Conservation (phyloP, 1,140 invertebrate genomes). For the Pseudoatta argentina region DNA sequence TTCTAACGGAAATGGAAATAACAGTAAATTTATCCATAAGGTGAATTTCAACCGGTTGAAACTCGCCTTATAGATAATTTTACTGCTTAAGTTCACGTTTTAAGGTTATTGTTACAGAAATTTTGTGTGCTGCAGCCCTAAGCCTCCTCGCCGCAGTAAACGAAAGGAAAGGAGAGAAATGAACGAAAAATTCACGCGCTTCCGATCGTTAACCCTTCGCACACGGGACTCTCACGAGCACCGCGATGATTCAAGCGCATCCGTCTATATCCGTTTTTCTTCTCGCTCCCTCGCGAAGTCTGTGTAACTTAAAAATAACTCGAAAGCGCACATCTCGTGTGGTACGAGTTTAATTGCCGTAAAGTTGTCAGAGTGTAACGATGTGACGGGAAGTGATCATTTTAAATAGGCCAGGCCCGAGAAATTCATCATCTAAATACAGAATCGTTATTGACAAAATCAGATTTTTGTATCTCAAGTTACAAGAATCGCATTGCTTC, state of each 20-base stretch:
- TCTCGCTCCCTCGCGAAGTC: slow-evolving; percentile 19
- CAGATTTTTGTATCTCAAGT: not conserved
- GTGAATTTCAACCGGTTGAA: no score
- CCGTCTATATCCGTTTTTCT: slow-evolving; percentile 45
- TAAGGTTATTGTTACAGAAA: no score
- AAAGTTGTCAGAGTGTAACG: slow-evolving; percentile 63
- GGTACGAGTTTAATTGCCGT: slow-evolving; percentile 73
- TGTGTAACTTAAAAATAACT: slow-evolving; percentile 73
- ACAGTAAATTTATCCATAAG: no score
- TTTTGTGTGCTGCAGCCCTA: no score
- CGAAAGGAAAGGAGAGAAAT: not conserved
- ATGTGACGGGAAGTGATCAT: slow-evolving; percentile 49
- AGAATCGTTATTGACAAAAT: not conserved
- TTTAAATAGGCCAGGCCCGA: slow-evolving; percentile 39
- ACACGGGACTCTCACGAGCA: slow-evolving; percentile 47
- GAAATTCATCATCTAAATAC: slow-evolving; percentile 30
- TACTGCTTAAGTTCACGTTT: no score
- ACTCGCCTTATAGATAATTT: no score
- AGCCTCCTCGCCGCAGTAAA: not conserved
- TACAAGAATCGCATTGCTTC: not conserved
- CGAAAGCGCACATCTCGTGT: slow-evolving; percentile 57
- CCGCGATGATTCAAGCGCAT: slow-evolving; percentile 55
- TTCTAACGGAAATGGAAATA: no score
- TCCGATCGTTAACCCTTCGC: slow-evolving; percentile 57
- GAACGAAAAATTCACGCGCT: slow-evolving; percentile 24